Base-by-base conservation (phyloP, 2,888 invertebrate species). In the Cephus nigrinus region DNA sequence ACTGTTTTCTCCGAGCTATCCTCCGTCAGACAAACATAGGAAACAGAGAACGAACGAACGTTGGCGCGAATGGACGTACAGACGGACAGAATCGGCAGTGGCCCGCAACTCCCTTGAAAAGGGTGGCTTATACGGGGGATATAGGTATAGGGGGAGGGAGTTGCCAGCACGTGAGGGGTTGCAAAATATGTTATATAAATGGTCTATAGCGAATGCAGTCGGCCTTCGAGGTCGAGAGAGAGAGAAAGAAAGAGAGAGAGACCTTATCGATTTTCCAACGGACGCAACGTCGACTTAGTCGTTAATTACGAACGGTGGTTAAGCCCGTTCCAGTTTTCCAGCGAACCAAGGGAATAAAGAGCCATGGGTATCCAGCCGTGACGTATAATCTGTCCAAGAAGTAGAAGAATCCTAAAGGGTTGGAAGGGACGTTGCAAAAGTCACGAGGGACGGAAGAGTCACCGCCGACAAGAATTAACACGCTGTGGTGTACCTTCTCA, bases 141-240 rank as follows among this genome's bases (percentile, higher is more conserved):
- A 23, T 55, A 55, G 23, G 55, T 55, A 23, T 55, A 55, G 77
- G 72, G 72, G 80, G 40, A 55, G 75, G 75, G 68, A 32, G 12
- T 12, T 15, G 30, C 30, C 23, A 68, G n/a, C 68, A 33, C 40
- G 75, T 55, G 55, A 55, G 86, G 85, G 87, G 83, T 86, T 86
- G 88, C 89, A 87, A 89, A 90, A 89, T 90, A 89, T 89, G 89
- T 88, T 89, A 88, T 87, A 88, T 89, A 87, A 89, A 88, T 86
- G 88, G 89, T 86, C 85, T 77, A 86, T 86, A 85, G 71, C 31
- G 71, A 89, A 90, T 88, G 89, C 88, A 87, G 88, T 87, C 88
- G 87, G 85, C 88, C 86, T 87, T 89, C 87, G 88, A 88, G 89
- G 71, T 31, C 32, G 31, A 32, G 4, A 33, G 71, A 31, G 32